Base-by-base conservation (phyloP, 2,113 vertebrate species). In the Tringa solitaria region DNA sequence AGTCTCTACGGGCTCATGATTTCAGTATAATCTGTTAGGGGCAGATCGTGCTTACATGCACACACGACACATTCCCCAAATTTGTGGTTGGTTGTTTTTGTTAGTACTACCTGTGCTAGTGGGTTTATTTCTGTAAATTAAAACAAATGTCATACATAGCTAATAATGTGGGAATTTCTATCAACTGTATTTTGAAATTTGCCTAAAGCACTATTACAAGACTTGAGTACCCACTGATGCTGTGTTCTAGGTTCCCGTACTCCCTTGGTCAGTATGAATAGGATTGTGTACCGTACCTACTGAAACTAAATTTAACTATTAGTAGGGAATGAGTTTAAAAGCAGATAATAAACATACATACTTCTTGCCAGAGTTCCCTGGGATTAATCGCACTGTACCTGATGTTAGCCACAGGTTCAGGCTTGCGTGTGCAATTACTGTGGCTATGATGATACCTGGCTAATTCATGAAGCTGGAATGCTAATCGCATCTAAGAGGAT, bases 341-440 rank as follows among this genome's bases (percentile, higher is more conserved):
- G 13, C 43, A 88, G n/a, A 11, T 92, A 64, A 65, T 61, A 69
- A 93, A 35, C 8, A 12, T 53, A 14, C 14, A 57, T 0, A 35
- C 77, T 94, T 95, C 75, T 88, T 88, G 15, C 13, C 54, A 77
- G 54, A 50, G 61, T 89, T 88, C 79, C 37, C 32, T 77, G 45
- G 22, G 8, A 63, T 92, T 84, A 84, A 39, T 93, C 72, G 59
- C 27, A 9, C 27, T 61, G 9, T 84, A 22, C 41, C 74, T 53
- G 30, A 48, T 70, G 32, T 37, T 76, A 48, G 67, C 32, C 28
- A n/a, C 50, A 72, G 54, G 83, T 54, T 73, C 73, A 86, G 86
- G 63, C 76, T 69, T 92, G 83, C 17, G 12, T 20, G 24, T 33
- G 39, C 21, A 68, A 37, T 35, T 77, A 30, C 43, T 65, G 14